Conservation (phyloP, 2,113 vertebrate species). For the Onychostruthus taczanowskii region DNA sequence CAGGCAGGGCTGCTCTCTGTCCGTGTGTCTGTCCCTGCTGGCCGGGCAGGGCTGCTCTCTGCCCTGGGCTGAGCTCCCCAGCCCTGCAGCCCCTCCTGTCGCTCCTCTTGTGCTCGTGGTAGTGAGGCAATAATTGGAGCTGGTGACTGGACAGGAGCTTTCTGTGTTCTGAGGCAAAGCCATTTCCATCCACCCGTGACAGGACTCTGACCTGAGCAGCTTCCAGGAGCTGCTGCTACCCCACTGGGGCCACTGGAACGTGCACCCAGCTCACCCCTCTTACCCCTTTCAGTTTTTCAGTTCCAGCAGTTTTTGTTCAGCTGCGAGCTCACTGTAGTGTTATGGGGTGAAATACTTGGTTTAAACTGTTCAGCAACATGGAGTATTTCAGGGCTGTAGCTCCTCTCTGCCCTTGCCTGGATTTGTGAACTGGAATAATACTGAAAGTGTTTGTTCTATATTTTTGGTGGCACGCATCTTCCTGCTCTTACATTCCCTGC, state of each 20-base stretch:
- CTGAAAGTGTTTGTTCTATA: neutral
- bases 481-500: neutral
- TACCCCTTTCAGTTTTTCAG: neutral
- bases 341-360: neutral
- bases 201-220: neutral
- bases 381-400: neutral
- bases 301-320: neutral
- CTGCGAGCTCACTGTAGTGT: neutral
- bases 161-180: neutral
- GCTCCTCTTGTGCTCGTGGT: neutral
- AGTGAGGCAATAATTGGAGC: neutral
- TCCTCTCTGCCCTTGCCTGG: neutral
- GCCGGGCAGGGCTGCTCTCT: no score
- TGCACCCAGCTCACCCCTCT: neutral
- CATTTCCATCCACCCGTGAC: neutral
- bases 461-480: neutral
- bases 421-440: slow-evolving; percentile 22
- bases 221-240: neutral
- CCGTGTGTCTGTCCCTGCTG: no score
- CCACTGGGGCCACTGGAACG: rapidly evolving
- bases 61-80: neutral
- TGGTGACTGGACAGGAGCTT: neutral
- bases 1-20: no score
- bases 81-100: neutral
- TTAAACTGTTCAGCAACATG: neutral